Evolutionary conservation across 2,888 invertebrate species (phyloP).

Genomic region (Pedicia rivosa): DNA sequence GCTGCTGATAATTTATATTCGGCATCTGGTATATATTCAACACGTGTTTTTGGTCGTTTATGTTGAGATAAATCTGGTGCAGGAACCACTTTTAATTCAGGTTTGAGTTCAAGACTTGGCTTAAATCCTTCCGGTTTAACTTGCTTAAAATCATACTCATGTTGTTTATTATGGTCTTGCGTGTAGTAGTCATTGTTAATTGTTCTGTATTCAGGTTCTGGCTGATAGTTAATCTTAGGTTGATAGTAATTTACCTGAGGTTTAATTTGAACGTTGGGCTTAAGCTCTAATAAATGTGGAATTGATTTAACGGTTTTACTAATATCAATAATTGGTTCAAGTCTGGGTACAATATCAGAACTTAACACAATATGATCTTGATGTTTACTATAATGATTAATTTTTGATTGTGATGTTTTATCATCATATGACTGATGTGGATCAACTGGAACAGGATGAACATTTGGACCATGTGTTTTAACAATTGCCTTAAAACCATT

Average conservation of each 20-base stretch:
- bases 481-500: slow-evolving; percentile 39
- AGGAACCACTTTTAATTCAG: slow-evolving; percentile 11
- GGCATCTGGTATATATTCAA: slow-evolving; percentile 1
- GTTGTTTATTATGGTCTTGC: not conserved
- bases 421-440: slow-evolving; percentile 20
- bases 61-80: slow-evolving; percentile 16
- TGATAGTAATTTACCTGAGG: slow-evolving; percentile 7
- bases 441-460: slow-evolving; percentile 26
- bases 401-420: slow-evolving; percentile 27
- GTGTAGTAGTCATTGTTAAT: not conserved
- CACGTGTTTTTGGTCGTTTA: slow-evolving; percentile 12
- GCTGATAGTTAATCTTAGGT: not conserved
- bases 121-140: slow-evolving; percentile 5
- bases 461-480: slow-evolving; percentile 31
- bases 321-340: slow-evolving; percentile 23
- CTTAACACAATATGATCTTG: slow-evolving; percentile 30
- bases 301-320: slow-evolving; percentile 24
- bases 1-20: not conserved
- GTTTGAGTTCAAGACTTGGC: slow-evolving; percentile 7
- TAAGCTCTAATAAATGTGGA: slow-evolving; percentile 26
- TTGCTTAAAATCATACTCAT: not conserved
- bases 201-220: not conserved
- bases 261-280: slow-evolving; percentile 25
- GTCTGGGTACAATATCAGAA: slow-evolving; percentile 24
- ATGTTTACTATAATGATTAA: slow-evolving; percentile 30